Percentiles rank a stretch among this genome's conserved stretches.
phyloP scores from a whole-genome alignment of 1,140 invertebrate species.

The Drosophila murphyi region DNA sequence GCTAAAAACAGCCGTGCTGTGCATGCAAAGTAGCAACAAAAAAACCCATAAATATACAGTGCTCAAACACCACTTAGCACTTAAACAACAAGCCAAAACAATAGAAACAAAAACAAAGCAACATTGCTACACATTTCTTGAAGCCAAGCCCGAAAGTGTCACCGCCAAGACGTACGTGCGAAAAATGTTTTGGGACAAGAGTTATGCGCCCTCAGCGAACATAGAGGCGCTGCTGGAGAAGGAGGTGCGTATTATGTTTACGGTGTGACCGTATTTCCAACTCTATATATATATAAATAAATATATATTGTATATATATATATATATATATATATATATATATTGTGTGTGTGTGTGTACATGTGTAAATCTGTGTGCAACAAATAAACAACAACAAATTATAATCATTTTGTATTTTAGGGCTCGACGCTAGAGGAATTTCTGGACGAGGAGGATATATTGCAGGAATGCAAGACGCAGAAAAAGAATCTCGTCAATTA shows the following conservation, averaged over 20 bases:
- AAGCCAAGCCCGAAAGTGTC: conserved; percentile 76
- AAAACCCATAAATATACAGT: conserved; percentile 13
- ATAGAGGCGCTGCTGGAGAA: conserved; percentile 91
- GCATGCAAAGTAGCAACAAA: conserved; percentile 32
- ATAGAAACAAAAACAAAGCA: conserved; percentile 33
- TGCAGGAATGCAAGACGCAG: conserved; percentile 97
- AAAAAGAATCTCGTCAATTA: conserved; percentile 96
- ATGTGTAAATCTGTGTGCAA: conserved; percentile 1
- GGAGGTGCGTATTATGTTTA: conserved; percentile 86
- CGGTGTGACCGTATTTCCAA: background rate
- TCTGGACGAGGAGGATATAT: conserved; percentile 96
- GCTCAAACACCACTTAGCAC: background rate
- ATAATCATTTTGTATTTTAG: conserved; percentile 85
- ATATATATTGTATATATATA: too few relatives aligned
- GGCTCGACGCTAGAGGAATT: conserved; percentile 95
- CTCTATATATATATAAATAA: background rate
- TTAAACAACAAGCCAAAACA: conserved; percentile 1
- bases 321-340: background rate
- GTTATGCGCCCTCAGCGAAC: conserved; percentile 89
- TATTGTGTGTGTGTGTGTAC: background rate
- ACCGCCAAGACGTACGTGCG: conserved; percentile 79
- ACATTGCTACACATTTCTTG: conserved; percentile 50
- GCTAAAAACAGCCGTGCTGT: conserved; percentile 44
- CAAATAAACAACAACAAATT: conserved; percentile 10
- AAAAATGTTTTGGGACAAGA: conserved; percentile 93